Conservation (phyloP, 2,888 invertebrate species). For the Nemotelus nigrinus region DNA sequence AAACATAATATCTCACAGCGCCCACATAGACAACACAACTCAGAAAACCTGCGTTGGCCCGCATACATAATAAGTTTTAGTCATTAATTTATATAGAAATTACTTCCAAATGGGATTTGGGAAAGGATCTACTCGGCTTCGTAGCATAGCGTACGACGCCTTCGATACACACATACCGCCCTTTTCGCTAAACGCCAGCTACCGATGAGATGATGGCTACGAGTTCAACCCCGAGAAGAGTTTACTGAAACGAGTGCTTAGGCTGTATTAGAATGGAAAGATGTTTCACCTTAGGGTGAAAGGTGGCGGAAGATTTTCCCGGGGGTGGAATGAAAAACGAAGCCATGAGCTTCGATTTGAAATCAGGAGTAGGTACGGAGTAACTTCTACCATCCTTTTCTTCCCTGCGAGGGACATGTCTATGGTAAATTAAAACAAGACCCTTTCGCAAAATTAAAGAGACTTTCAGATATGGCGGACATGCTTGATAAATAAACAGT, state of each 20-base stretch:
- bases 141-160: conserved; percentile 26
- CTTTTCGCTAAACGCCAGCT: conserved; percentile 42
- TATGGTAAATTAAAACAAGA: conserved; percentile 52
- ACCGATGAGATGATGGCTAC: conserved; percentile 44
- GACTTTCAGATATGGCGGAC: conserved; percentile 51
- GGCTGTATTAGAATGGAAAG: conserved; percentile 13
- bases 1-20: conserved; percentile 14
- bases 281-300: conserved; percentile 17
- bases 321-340: conserved; percentile 2
- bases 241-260: conserved; percentile 21
- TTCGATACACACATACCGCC: conserved; percentile 21
- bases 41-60: conserved; percentile 48
- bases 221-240: conserved; percentile 17
- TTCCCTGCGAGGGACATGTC: not conserved
- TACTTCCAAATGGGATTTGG: conserved; percentile 49
- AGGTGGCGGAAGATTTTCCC: not conserved
- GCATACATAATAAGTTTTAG: conserved; percentile 53
- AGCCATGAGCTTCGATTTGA: conserved; percentile 36
- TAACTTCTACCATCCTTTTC: not conserved
- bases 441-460: conserved; percentile 51
- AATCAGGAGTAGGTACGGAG: conserved; percentile 41
- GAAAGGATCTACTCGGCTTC: conserved; percentile 39
- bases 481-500: conserved; percentile 50
- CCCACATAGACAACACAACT: conserved; percentile 39
- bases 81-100: conserved; percentile 53